phyloP scores from a whole-genome alignment of 2,888 invertebrate species.

The Hydriomena furcata region DNA sequence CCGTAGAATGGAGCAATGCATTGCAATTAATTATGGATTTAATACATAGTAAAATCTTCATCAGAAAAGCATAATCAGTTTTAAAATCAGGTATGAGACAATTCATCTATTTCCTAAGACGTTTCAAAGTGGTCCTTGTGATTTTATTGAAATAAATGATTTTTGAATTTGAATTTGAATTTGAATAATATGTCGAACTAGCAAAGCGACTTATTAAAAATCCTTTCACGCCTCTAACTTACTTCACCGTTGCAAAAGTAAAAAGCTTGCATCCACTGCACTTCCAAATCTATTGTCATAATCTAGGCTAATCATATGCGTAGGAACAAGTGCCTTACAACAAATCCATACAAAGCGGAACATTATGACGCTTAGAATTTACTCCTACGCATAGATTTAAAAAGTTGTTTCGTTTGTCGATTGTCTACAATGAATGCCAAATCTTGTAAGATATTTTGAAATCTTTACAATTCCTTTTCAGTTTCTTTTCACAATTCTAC shows the following conservation, averaged over 20 bases:
- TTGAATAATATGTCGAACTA: constrained; percentile 17
- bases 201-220: constrained; percentile 10
- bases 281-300: constrained; percentile 23
- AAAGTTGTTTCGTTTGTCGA: constrained; percentile 9
- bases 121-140: too few species aligned
- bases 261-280: constrained; percentile 19
- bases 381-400: constrained; percentile 23
- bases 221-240: constrained; percentile 18
- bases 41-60: too few species aligned
- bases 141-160: too few species aligned
- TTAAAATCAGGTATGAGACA: too few species aligned
- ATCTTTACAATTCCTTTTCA: too few species aligned
- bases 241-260: constrained; percentile 19
- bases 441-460: background rate
- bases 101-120: too few species aligned
- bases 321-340: constrained; percentile 34
- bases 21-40: too few species aligned
- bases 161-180: background rate
- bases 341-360: constrained; percentile 25
- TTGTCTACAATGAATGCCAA: background rate
- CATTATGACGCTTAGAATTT: constrained; percentile 20
- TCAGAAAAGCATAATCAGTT: too few species aligned
- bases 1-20: too few species aligned
- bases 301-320: constrained; percentile 50
- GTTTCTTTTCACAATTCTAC: too few species aligned